phyloP scores from a whole-genome alignment of 2,113 vertebrate species.

The Climacteris rufus region DNA sequence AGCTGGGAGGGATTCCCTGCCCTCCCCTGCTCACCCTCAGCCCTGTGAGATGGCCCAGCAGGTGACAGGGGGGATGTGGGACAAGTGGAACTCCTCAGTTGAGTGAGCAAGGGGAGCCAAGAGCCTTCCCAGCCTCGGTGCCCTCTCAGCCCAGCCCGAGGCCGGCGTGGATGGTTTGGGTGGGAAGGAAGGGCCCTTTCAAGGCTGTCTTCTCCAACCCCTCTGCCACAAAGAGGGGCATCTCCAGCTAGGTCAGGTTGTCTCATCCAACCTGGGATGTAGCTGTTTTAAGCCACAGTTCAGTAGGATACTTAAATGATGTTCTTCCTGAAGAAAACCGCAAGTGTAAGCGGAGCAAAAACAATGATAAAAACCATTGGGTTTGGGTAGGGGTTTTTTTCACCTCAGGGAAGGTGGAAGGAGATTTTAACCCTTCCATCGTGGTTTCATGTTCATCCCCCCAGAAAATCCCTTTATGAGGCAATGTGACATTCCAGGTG shows the following conservation, averaged over 20 bases:
- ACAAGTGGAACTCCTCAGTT: neutral
- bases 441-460: fast-evolving
- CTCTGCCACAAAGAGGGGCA: neutral
- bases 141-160: neutral
- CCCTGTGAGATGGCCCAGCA: fast-evolving
- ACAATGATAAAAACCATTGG: neutral
- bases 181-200: neutral
- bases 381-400: neutral
- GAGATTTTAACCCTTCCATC: neutral
- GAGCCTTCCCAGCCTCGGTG: neutral
- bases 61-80: neutral
- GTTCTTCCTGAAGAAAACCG: neutral
- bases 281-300: neutral
- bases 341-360: neutral
- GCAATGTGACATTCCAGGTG: neutral
- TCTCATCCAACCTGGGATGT: neutral
- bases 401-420: neutral
- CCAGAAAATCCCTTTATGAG: too few species aligned
- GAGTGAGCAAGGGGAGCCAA: fast-evolving
- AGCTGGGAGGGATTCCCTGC: neutral
- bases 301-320: neutral
- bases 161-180: neutral
- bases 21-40: neutral
- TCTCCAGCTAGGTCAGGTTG: neutral
- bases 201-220: neutral